A percentile compares a stretch with the other conserved stretches of the same genome.
phyloP scores from a whole-genome alignment of 2,113 vertebrate genomes.

The Aepyceros melampus region DNA sequence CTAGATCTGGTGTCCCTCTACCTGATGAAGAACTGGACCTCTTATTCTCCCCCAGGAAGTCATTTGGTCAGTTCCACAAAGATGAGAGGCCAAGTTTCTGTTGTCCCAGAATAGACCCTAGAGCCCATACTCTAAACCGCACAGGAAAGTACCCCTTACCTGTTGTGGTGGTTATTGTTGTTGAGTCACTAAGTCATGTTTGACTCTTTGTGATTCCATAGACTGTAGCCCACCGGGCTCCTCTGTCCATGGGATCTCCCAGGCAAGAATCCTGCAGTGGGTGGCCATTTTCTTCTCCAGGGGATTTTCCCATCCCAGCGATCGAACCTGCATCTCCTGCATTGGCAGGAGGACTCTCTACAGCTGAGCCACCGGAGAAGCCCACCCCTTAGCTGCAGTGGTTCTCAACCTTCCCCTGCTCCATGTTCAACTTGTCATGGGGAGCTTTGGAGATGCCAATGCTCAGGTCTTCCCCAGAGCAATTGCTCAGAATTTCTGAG shows the following conservation, averaged over 20 bases:
- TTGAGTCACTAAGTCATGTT: not conserved
- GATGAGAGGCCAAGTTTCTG: not conserved
- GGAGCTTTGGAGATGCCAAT: not conserved
- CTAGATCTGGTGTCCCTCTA: not conserved
- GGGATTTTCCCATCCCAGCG: not conserved
- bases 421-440: not conserved
- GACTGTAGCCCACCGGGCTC: not conserved
- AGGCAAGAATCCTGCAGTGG: not conserved
- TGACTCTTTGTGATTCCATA: not conserved
- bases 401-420: not conserved
- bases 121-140: not conserved
- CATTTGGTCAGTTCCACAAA: not conserved
- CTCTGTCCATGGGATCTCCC: not conserved
- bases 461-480: not conserved
- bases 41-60: not conserved
- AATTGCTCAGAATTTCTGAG: not conserved
- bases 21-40: not conserved
- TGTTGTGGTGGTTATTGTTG: not conserved
- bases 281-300: not conserved
- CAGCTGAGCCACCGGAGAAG: not conserved
- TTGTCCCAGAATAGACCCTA: not conserved
- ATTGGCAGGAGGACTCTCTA: not conserved
- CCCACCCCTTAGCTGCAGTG: not conserved
- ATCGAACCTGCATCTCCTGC: not conserved
- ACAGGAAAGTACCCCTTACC: not conserved